A percentile compares a stretch with the other conserved stretches of the same genome.
phyloP scores from a whole-genome alignment of 1,140 invertebrate species.

The Drosophila pandora region DNA sequence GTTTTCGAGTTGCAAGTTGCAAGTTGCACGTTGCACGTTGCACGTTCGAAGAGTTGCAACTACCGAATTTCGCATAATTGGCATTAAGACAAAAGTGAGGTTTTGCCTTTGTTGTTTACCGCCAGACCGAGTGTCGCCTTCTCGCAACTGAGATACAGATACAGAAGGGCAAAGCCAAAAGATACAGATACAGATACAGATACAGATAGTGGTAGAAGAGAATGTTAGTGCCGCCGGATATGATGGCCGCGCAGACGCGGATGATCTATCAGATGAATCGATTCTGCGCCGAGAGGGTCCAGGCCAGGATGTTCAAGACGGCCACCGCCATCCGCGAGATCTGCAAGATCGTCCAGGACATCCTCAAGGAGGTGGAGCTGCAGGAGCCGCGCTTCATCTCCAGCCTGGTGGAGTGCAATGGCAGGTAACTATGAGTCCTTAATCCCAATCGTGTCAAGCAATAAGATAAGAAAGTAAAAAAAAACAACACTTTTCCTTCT shows the following conservation, averaged over 20 bases:
- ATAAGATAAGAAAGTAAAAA: no score
- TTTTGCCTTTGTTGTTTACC: slow-evolving; percentile 51
- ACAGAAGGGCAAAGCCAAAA: background rate
- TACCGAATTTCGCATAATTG: slow-evolving; percentile 65
- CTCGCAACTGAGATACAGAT: background rate
- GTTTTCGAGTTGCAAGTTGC: background rate
- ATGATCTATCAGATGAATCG: slow-evolving; percentile 97
- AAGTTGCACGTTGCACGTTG: background rate
- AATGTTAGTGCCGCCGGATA: slow-evolving; percentile 91
- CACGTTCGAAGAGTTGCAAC: slow-evolving; percentile 10
- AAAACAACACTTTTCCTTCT: no score
- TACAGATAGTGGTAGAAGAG: background rate
- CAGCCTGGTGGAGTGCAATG: slow-evolving; percentile 89
- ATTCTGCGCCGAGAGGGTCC: slow-evolving; percentile 96
- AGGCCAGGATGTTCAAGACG: slow-evolving; percentile 92
- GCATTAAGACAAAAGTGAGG: slow-evolving; percentile 25
- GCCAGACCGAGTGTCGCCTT: slow-evolving; percentile 47
- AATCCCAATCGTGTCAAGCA: no score
- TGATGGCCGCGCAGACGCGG: slow-evolving; percentile 94
- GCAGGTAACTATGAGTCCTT: slow-evolving; percentile 70
- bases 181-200: background rate
- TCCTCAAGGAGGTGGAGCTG: slow-evolving; percentile 97
- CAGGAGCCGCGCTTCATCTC: slow-evolving; percentile 98
- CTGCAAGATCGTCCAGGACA: slow-evolving; percentile 96
- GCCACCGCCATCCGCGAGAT: slow-evolving; percentile 95